Conservation (phyloP, 37 sponge, comb jelly and placozoan genomes). For the Beroe ovata region DNA sequence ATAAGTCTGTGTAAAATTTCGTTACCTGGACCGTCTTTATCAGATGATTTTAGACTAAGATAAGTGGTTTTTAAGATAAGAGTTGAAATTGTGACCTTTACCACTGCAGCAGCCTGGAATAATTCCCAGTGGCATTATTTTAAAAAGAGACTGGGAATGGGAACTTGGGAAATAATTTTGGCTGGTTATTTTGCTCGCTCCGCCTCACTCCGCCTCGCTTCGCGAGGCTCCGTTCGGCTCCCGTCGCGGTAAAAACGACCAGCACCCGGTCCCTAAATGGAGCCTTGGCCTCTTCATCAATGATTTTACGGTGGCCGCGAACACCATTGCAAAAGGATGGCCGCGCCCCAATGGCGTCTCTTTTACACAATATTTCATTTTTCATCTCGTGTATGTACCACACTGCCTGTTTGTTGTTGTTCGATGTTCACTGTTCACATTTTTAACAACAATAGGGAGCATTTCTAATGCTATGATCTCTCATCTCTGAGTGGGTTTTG, state of each 20-base stretch:
- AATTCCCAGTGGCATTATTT: constrained; percentile 3
- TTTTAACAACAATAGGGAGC: too few species aligned
- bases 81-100: too few species aligned
- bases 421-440: background rate
- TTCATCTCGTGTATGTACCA: constrained; percentile 11
- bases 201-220: constrained; percentile 14
- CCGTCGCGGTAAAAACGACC: background rate
- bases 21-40: too few species aligned
- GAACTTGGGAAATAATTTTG: too few species aligned
- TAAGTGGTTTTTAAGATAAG: too few species aligned
- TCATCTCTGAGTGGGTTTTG: too few species aligned
- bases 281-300: constrained; percentile 6
- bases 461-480: too few species aligned
- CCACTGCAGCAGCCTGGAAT: too few species aligned
- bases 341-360: constrained; percentile 8
- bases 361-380: constrained; percentile 3
- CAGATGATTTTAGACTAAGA: too few species aligned
- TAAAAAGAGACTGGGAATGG: constrained; percentile 1
- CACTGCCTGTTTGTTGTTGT: background rate
- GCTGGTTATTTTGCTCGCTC: too few species aligned
- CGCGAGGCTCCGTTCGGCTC: constrained; percentile 15
- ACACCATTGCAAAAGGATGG: constrained; percentile 6
- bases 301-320: background rate
- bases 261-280: background rate
- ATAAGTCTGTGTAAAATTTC: too few species aligned